phyloP scores from a whole-genome alignment of 2,888 invertebrate genomes.

The Drosophila anomalipes region DNA sequence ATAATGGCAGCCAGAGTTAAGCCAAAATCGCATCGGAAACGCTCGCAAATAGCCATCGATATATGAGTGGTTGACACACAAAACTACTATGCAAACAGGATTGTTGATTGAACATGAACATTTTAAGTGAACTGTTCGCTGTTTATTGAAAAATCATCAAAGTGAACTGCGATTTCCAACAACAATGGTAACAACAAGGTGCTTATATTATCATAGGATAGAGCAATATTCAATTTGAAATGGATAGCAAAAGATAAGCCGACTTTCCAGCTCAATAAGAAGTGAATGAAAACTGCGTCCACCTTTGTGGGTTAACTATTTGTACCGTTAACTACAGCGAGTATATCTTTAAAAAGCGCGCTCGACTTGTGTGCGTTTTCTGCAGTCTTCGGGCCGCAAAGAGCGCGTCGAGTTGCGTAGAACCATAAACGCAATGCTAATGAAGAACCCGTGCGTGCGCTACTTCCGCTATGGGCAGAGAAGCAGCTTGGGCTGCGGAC shows the following conservation, averaged over 20 bases:
- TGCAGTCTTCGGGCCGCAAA: neutral
- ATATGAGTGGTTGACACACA: constrained; percentile 22
- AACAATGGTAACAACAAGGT: neutral
- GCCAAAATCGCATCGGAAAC: constrained; percentile 10
- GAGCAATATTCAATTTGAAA: neutral
- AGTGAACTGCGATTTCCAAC: neutral
- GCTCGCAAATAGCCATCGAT: constrained; percentile 22
- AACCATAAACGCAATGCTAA: constrained; percentile 50
- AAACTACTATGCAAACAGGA: neutral
- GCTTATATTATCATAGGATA: neutral
- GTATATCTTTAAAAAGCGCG: neutral
- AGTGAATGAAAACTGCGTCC: neutral
- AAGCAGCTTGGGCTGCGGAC: constrained; percentile 31
- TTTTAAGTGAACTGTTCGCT: neutral
- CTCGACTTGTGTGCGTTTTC: constrained; percentile 19
- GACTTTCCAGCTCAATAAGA: neutral
- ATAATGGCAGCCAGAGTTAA: constrained; percentile 8
- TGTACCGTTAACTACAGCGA: constrained; percentile 15
- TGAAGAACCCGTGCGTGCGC: constrained; percentile 55
- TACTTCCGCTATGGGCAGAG: constrained; percentile 62
- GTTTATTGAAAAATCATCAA: neutral
- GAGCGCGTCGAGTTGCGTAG: constrained; percentile 26
- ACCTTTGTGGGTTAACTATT: constrained; percentile 14
- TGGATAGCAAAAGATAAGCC: neutral
- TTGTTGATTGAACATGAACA: constrained; percentile 6